These are phyloP conservation scores for Helicoverpa armigera DNA, from an alignment of 1,140 invertebrate genomes.

Conservation along the genomic window DNA sequence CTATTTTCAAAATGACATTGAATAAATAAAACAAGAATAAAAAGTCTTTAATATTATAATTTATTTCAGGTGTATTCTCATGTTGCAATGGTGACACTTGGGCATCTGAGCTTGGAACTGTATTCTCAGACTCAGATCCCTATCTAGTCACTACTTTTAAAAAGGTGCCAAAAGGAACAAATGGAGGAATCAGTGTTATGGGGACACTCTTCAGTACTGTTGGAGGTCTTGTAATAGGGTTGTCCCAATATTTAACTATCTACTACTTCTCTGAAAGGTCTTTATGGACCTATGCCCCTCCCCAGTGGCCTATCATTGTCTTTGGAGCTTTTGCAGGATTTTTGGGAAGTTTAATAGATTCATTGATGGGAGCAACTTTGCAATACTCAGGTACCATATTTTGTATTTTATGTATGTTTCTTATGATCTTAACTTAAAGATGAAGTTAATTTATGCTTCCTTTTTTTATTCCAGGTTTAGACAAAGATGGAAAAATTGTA, in stretches of 20 bases:
- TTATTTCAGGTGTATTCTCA: conserved; percentile 89
- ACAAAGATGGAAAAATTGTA: conserved; percentile 91
- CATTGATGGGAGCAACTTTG: conserved; percentile 93
- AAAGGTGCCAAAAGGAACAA: conserved; percentile 94
- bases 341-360: conserved; percentile 94
- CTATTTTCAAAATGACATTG: neutral
- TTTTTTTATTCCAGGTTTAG: conserved; percentile 88
- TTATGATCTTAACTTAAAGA: conserved; percentile 12
- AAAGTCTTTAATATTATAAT: conserved; percentile 15
- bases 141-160: conserved; percentile 92
- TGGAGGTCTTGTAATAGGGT: conserved; percentile 92
- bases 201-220: conserved; percentile 91
- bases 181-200: conserved; percentile 92
- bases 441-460: conserved; percentile 48
- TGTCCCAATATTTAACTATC: conserved; percentile 90
- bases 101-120: conserved; percentile 96
- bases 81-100: conserved; percentile 97
- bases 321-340: conserved; percentile 91
- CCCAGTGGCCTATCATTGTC: conserved; percentile 94
- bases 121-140: conserved; percentile 90
- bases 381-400: conserved; percentile 92
- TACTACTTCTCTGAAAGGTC: conserved; percentile 89
- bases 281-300: conserved; percentile 88
- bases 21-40: neutral
- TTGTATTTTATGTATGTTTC: conserved; percentile 19